phyloP scores from a whole-genome alignment of 2,113 vertebrate species.

The Brachirus orientalis region DNA sequence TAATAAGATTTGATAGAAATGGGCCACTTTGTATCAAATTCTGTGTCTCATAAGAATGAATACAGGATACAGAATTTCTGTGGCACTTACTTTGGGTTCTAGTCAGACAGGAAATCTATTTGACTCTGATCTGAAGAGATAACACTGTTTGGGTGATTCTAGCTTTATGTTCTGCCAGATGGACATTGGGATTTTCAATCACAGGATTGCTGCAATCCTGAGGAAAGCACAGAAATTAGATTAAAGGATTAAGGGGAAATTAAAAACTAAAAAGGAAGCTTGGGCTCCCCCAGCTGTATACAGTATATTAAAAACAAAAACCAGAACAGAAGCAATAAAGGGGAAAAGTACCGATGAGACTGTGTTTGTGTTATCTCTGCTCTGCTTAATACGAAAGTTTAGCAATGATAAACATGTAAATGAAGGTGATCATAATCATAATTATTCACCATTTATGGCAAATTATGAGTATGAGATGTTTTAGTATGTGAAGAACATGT shows the following conservation, averaged over 20 bases:
- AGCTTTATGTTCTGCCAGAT: conserved; percentile 36
- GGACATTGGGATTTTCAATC: conserved; percentile 45
- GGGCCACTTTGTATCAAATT: conserved; percentile 31
- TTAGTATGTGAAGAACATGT: neutral
- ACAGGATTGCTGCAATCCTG: neutral
- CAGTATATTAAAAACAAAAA: neutral
- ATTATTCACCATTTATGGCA: neutral
- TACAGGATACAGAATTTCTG: conserved; percentile 5
- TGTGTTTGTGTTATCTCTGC: conserved; percentile 28
- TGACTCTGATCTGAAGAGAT: conserved; percentile 38
- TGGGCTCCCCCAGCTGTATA: conserved; percentile 8
- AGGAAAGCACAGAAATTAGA: neutral
- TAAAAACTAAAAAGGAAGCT: conserved; percentile 10
- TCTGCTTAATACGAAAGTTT: conserved; percentile 15
- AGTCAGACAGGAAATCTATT: conserved; percentile 48
- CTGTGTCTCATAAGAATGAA: conserved; percentile 10
- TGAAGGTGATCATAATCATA: conserved; percentile 2
- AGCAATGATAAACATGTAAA: conserved; percentile 9
- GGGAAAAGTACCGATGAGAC: conserved; percentile 1
- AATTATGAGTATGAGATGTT: neutral
- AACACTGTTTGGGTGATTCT: conserved; percentile 28
- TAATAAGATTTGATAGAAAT: conserved; percentile 49
- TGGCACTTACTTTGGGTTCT: conserved; percentile 44
- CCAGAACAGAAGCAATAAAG: conserved; percentile 7
- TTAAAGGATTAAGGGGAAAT: conserved; percentile 14